Conservation (phyloP, 2,113 vertebrate species). For the Leptocoma aspasia region DNA sequence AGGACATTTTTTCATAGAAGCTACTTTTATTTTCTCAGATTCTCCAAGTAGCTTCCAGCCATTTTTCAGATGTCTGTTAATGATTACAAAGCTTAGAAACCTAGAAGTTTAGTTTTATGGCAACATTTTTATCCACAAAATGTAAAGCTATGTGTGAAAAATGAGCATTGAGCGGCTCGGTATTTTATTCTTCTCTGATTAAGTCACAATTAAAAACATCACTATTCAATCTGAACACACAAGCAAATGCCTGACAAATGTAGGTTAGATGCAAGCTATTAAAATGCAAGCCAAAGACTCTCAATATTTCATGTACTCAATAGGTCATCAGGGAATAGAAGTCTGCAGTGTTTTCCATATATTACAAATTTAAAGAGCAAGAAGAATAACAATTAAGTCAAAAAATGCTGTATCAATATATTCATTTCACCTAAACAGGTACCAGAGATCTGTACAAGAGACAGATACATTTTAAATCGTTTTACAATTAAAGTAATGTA, state of each 20-base stretch:
- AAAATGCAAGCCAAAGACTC: background rate
- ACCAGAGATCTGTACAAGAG: background rate
- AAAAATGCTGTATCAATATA: background rate
- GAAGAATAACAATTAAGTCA: slow-evolving; percentile 5
- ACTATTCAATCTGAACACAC: background rate
- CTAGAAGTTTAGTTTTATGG: background rate
- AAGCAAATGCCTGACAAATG: background rate
- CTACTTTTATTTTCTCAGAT: background rate
- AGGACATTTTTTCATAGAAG: background rate
- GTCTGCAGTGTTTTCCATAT: slow-evolving; percentile 22
- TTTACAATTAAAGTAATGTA: background rate
- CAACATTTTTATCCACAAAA: background rate
- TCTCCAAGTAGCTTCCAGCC: background rate
- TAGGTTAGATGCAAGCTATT: background rate
- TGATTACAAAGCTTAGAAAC: background rate
- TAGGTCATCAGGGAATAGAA: background rate
- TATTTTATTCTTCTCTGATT: background rate
- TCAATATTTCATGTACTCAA: slow-evolving; percentile 21
- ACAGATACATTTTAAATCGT: background rate
- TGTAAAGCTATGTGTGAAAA: background rate
- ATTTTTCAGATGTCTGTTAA: background rate
- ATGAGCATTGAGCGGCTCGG: background rate
- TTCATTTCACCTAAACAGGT: background rate
- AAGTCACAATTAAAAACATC: background rate
- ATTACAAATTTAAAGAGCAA: background rate